phyloP scores from a whole-genome alignment of 2,113 vertebrate genomes.

The Podiceps cristatus region DNA sequence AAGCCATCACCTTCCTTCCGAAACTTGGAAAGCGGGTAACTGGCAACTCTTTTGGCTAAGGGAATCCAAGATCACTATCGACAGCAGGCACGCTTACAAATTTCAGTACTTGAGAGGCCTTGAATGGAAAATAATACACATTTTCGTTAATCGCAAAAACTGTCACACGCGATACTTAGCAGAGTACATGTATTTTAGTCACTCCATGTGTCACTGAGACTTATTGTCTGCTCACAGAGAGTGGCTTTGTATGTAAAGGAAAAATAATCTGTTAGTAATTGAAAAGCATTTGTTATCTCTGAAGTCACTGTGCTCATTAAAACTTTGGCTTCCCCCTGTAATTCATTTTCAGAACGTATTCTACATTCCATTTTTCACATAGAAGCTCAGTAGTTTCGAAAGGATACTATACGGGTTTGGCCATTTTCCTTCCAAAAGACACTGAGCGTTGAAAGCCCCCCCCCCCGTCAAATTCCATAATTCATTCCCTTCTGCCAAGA shows the following conservation, averaged over 20 bases:
- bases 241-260: neutral
- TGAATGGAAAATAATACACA: constrained; percentile 4
- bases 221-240: neutral
- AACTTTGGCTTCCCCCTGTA: neutral
- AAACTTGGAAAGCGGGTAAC: neutral
- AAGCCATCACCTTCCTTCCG: neutral
- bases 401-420: neutral
- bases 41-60: neutral
- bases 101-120: neutral
- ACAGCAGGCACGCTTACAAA: neutral
- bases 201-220: neutral
- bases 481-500: neutral
- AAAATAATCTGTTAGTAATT: constrained; percentile 23
- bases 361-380: neutral
- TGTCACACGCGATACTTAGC: neutral
- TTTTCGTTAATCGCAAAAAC: neutral
- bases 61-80: neutral
- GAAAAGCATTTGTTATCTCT: constrained; percentile 17
- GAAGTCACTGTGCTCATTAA: constrained; percentile 31
- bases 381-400: neutral
- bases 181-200: neutral
- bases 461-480: neutral
- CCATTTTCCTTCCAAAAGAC: neutral
- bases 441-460: neutral
- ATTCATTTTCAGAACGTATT: neutral